Percentiles rank a stretch among this genome's conserved stretches.
These are phyloP conservation scores for Polietes domitor DNA, from an alignment of 2,888 invertebrate genomes.

Conservation along the genomic window DNA sequence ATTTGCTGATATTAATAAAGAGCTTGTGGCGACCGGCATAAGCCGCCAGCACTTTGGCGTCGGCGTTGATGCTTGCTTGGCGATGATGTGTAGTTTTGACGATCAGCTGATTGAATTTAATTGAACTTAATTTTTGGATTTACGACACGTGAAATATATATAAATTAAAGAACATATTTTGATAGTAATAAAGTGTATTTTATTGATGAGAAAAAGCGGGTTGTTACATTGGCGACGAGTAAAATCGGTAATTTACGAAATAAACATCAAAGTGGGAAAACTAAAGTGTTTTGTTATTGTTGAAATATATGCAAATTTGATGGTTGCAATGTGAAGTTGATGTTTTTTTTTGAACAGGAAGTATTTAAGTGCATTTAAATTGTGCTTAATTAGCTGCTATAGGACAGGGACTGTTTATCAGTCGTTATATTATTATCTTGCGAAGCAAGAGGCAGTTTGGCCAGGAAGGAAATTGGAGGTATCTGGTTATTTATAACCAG, in stretches of 20 bases:
- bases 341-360: slow-evolving; percentile 1
- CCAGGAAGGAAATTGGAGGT: slow-evolving; percentile 8
- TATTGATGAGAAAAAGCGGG: not conserved
- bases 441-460: slow-evolving; percentile 9
- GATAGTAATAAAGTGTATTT: not conserved
- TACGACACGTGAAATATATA: not conserved
- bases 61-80: slow-evolving; percentile 6
- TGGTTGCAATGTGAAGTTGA: slow-evolving; percentile 14
- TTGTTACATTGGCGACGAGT: slow-evolving; percentile 11
- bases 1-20: no score
- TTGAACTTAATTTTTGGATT: not conserved
- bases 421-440: slow-evolving; percentile 9
- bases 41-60: slow-evolving; percentile 5
- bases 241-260: slow-evolving; percentile 5
- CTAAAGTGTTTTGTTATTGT: slow-evolving; percentile 3
- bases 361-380: slow-evolving; percentile 9
- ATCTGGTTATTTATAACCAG: slow-evolving; percentile 9
- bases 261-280: not conserved
- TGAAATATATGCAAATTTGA: not conserved
- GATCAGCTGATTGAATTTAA: slow-evolving; percentile 1
- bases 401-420: slow-evolving; percentile 6
- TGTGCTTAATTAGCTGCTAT: not conserved
- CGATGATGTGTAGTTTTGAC: not conserved
- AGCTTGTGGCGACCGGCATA: slow-evolving; percentile 21
- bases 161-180: not conserved